Conservation (phyloP, 23 tunicate species). For the Oikopleura dioica region DNA sequence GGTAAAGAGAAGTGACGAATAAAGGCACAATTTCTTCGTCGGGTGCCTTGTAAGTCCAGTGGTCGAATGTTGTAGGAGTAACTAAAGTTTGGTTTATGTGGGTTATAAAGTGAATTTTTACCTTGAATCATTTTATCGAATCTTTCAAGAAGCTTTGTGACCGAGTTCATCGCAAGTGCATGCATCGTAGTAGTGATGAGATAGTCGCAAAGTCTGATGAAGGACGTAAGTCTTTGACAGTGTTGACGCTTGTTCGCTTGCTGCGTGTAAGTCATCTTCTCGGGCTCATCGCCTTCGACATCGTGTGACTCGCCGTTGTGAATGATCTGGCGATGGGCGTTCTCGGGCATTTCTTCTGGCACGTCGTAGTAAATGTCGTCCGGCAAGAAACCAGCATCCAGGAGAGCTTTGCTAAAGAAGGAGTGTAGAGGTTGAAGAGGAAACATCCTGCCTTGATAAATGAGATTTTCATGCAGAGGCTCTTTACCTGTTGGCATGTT, state of each 20-base stretch:
- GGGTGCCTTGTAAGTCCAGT: background rate
- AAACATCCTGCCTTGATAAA: no score
- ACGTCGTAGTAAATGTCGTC: conserved; percentile 80
- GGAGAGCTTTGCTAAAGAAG: conserved; percentile 52
- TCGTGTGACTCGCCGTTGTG: conserved; percentile 17
- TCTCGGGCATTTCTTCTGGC: conserved; percentile 14
- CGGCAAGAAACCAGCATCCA: conserved; percentile 93
- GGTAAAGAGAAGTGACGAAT: conserved; percentile 60
- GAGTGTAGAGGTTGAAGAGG: no score
- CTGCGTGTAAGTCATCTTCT: conserved; percentile 95
- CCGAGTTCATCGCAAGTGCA: conserved; percentile 65
- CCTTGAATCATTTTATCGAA: background rate
- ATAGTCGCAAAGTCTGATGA: conserved; percentile 68
- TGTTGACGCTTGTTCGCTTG: conserved; percentile 92
- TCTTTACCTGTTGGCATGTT: background rate
- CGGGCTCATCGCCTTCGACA: conserved; percentile 91
- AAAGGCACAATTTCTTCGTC: conserved; percentile 30
- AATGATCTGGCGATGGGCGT: background rate
- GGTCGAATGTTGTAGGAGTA: background rate
- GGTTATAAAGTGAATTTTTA: no score
- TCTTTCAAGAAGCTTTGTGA: conserved; percentile 25
- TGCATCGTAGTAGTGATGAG: conserved; percentile 91
- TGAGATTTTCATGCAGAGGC: background rate
- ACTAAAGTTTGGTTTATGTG: no score
- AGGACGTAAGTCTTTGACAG: conserved; percentile 55